Evolutionary conservation across 2,888 invertebrate species (phyloP), one percentile per base, ranked within the genome.

Genomic region (Phaonia tiefii): DNA sequence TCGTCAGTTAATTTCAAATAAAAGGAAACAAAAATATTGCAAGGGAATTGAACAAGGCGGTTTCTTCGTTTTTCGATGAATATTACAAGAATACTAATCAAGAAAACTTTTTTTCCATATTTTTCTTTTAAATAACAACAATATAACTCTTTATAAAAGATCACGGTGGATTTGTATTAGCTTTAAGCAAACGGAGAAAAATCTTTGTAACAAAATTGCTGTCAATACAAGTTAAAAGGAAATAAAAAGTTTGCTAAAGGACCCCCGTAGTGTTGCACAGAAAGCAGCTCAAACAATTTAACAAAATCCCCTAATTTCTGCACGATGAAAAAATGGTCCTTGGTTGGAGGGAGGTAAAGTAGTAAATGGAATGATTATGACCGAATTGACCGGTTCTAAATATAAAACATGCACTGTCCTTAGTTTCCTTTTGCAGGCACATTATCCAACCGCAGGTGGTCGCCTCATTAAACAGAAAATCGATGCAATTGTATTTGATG

Each of bases 401-500:
- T 63, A 39, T n/a, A 51, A 49, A 39, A 20, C 17, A n/a, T 15
- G n/a, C 22, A 22, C 11, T 54, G 31, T 31, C 39, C 37, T 42
- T 49, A 39, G 54, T 73, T 65, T 63, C 37, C 37, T 42, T 51
- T 73, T 11, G 60, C 60, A 49, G 46, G 42, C 74, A 71, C 77
- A 71, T 77, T 66, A 65, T 70, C 60, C 37, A 42, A 77, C 80
- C 80, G 13, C 75, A 78, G 82, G 82, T 72, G 80, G 82, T 77
- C 65, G 51, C 17, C 65, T 80, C 77, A 80, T 80, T 83, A 80
- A 72, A 72, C 20, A 22, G 58, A 74, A 78, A 77, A 78, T 80
- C 77, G 56, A 51, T 77, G 71, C 69, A 49, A 66, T 77, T 74
- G 73, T 69, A 15, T 26, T 58, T 44, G 66, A 80, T 71, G 66